Evolutionary conservation across 2,888 invertebrate species (phyloP), one percentile per base, ranked within the genome.

Genomic region (Teleogryllus oceanicus): DNA sequence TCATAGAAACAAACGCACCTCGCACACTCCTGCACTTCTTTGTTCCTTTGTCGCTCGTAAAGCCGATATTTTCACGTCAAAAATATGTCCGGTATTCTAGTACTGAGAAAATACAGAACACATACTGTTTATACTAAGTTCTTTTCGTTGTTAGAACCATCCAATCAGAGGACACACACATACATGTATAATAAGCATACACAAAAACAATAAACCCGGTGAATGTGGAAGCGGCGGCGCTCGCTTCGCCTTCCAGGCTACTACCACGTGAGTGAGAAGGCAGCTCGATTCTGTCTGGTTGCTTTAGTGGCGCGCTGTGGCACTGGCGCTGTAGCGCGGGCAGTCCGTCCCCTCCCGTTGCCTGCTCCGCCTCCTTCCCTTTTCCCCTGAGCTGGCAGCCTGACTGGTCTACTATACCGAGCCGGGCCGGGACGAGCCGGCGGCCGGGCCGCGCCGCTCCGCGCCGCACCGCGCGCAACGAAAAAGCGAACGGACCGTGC

Each of bases 301-400:
- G 62, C 62, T 62, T 62, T 62, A 62, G 62, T 62, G 62, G 62
- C 62, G 62, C 62, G 62, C 62, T 62, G 62, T 62, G n/a, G 62
- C 62, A 62, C 62, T 62, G 62, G 62, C n/a, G 62, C 62, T 62
- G 62, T 4, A 8, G 16, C 13, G 16, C 16, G 13, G 16, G 16
- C 62, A 10, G 13, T 5, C 62, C 62, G 13, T 13, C 62, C 16
- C 62, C 62, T 13, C 16, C 62, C n/a, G n/a, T 62, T 4, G 16
- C 62, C 13, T 62, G 16, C 16, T 62, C 13, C 37, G 37, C n/a
- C 62, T 62, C 62, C 62, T 62, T 62, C 62, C 62, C 62, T 62
- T 62, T 62, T 62, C 62, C 62, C 62, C 62, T 62, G 62, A 62
- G 62, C 62, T 62, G 62, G 62, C 62, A 62, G 62, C 62, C 62